Conservation (phyloP, 2,888 invertebrate species). For the Agelastica alni region DNA sequence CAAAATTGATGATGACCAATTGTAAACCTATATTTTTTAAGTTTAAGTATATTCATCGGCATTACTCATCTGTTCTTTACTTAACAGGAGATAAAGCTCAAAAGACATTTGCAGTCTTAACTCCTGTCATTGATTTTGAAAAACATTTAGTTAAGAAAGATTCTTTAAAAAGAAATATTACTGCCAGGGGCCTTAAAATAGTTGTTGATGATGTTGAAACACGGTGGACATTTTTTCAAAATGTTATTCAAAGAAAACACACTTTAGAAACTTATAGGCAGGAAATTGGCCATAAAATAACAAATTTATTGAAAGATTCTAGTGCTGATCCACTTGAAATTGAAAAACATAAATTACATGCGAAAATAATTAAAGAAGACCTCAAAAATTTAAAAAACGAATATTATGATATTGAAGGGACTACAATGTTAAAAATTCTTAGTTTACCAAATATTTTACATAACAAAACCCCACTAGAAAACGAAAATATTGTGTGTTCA, state of each 20-base stretch:
- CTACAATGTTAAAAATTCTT: constrained; percentile 66
- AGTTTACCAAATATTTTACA: constrained; percentile 74
- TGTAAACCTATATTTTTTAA: constrained; percentile 10
- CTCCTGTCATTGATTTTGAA: constrained; percentile 70
- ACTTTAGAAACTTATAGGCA: constrained; percentile 61
- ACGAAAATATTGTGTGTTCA: constrained; percentile 47
- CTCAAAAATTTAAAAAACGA: constrained; percentile 66
- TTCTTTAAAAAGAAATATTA: constrained; percentile 61
- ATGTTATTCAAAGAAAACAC: constrained; percentile 59
- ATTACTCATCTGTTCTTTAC: constrained; percentile 63
- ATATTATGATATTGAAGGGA: constrained; percentile 75
- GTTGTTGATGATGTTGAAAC: constrained; percentile 62
- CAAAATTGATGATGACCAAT: constrained; percentile 50
- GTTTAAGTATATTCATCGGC: constrained; percentile 21
- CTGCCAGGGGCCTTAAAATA: constrained; percentile 60
- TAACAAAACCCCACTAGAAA: constrained; percentile 61
- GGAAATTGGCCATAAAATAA: constrained; percentile 60
- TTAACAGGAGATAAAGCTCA: constrained; percentile 72
- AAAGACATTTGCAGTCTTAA: constrained; percentile 68
- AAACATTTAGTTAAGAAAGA: constrained; percentile 60
- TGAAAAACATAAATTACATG: constrained; percentile 63
- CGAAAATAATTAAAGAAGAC: constrained; percentile 56
- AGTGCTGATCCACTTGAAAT: constrained; percentile 52
- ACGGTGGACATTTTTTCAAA: constrained; percentile 66
- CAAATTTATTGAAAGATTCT: constrained; percentile 53